A percentile compares a stretch with the other conserved stretches of the same genome.
These are phyloP conservation scores for Allobates femoralis DNA, from an alignment of 2,797 vertebrate genomes.

Conservation along the genomic window DNA sequence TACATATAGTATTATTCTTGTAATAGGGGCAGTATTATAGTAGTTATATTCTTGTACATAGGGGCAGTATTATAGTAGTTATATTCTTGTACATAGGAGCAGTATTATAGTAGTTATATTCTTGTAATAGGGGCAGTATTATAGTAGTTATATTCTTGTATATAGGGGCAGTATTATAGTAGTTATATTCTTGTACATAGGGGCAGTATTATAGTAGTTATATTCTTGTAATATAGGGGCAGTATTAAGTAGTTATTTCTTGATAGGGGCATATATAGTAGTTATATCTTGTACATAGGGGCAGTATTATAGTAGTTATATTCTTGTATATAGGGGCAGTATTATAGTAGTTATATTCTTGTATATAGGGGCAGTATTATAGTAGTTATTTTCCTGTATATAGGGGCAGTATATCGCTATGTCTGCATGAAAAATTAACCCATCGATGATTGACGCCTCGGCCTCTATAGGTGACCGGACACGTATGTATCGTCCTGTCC, in stretches of 20 bases:
- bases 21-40: constrained; percentile 12
- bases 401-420: neutral
- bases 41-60: constrained; percentile 14
- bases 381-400: constrained; percentile 3
- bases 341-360: constrained; percentile 18
- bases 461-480: neutral
- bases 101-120: too few relatives aligned
- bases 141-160: neutral
- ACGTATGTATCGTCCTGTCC: neutral
- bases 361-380: constrained; percentile 7
- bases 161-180: neutral
- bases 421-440: too few relatives aligned
- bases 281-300: neutral
- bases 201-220: constrained; percentile 19
- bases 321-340: constrained; percentile 1
- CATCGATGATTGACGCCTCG: too few relatives aligned
- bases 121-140: constrained; percentile 15
- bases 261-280: neutral
- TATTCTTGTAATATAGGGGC: neutral
- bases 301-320: constrained; percentile 19
- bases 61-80: neutral
- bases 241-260: constrained; percentile 20
- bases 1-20: constrained; percentile 11
- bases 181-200: constrained; percentile 11
- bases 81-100: too few relatives aligned